These are phyloP conservation scores for Chrysaora quinquecirrha DNA, from an alignment of 30 jellyfish, hydroid and myxozoan species.

Conservation along the genomic window DNA sequence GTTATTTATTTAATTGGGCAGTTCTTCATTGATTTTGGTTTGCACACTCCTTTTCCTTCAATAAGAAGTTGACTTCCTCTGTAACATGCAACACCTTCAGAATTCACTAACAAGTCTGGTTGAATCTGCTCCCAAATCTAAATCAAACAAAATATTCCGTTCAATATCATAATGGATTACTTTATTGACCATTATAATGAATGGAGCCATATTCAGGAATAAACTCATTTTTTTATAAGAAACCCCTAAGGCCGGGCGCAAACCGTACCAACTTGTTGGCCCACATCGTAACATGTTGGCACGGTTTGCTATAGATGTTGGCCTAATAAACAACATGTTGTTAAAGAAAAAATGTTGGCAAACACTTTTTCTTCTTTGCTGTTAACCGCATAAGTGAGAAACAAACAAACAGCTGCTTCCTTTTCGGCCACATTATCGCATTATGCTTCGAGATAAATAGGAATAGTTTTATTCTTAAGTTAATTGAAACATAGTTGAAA, in stretches of 20 bases:
- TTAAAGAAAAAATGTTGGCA: not conserved
- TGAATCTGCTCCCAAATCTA: conserved; percentile 95
- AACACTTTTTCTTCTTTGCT: no score
- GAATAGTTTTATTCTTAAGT: no score
- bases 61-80: conserved; percentile 70
- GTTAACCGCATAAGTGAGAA: no score
- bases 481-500: no score
- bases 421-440: no score
- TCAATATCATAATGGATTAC: not conserved
- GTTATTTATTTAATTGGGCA: conserved; percentile 80
- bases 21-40: conserved; percentile 72
- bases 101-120: conserved; percentile 82
- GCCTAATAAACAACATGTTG: no score
- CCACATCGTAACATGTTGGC: no score
- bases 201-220: not conserved
- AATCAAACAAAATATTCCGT: not conserved
- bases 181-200: not conserved
- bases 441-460: no score
- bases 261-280: no score
- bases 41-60: conserved; percentile 79
- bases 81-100: conserved; percentile 85
- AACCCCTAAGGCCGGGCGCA: not conserved
- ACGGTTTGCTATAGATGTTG: no score
- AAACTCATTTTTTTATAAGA: no score
- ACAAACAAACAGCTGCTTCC: no score